Conservation (phyloP, 1,140 invertebrate species). For the Drosophila nebulosa region DNA sequence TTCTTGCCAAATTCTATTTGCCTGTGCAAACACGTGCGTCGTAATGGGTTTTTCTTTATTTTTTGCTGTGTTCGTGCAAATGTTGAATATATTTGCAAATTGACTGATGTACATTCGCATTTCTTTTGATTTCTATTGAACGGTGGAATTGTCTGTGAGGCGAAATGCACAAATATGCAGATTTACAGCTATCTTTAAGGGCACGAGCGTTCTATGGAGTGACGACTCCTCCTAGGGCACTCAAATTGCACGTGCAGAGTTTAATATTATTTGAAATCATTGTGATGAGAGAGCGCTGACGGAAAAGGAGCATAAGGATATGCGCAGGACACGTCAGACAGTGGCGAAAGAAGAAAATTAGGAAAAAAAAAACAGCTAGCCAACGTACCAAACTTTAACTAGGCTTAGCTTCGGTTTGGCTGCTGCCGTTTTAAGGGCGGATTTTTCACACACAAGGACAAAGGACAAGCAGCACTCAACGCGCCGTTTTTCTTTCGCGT, state of each 20-base stretch:
- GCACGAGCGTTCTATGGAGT: slow-evolving; percentile 8
- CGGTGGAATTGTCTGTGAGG: not conserved
- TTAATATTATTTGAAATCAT: not conserved
- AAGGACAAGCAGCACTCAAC: not conserved
- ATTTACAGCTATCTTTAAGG: slow-evolving; percentile 15
- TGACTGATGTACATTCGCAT: slow-evolving; percentile 18
- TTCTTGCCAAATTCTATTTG: slow-evolving; percentile 36
- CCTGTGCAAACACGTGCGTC: not conserved
- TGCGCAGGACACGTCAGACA: slow-evolving; percentile 73
- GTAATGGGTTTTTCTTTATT: not conserved
- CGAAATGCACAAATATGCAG: slow-evolving; percentile 51
- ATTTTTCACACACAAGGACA: slow-evolving; percentile 47
- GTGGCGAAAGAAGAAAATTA: not conserved
- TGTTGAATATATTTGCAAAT: slow-evolving; percentile 19
- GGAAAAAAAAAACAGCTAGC: not conserved
- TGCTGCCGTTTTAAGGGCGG: slow-evolving; percentile 52
- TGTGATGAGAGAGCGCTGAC: slow-evolving; percentile 13
- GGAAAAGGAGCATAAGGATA: slow-evolving; percentile 12
- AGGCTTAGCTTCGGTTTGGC: slow-evolving; percentile 56
- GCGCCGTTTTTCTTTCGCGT: not conserved
- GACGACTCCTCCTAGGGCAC: slow-evolving; percentile 35
- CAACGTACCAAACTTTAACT: slow-evolving; percentile 69
- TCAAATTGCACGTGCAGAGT: slow-evolving; percentile 58
- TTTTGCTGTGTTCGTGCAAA: slow-evolving; percentile 37
- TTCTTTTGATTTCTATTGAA: slow-evolving; percentile 31